Evolutionary conservation across 2,797 vertebrate species (phyloP).

Genomic region (Rhynchonycteris naso): DNA sequence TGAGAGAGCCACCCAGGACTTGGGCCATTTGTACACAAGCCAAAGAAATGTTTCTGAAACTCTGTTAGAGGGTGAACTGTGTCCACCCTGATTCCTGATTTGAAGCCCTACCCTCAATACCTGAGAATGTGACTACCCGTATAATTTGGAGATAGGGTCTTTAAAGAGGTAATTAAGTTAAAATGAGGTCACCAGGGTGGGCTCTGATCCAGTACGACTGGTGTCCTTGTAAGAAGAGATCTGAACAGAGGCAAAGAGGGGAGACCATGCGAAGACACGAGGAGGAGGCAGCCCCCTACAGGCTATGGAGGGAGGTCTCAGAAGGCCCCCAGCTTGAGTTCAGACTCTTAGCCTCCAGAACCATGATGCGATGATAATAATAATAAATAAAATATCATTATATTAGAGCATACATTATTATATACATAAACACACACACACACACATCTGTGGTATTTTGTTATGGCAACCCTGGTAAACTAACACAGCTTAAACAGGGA

Average conservation of each 20-base stretch:
- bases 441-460: neutral
- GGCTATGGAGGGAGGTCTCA: neutral
- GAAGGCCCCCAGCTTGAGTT: neutral
- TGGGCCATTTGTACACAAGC: neutral
- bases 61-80: neutral
- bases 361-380: neutral
- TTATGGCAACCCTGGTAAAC: no score
- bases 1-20: neutral
- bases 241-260: neutral
- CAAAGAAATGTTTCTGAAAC: neutral
- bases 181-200: neutral
- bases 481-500: neutral
- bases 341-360: neutral
- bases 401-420: neutral
- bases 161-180: neutral
- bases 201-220: neutral
- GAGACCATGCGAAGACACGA: accelerated
- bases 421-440: neutral
- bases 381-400: neutral
- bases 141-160: neutral
- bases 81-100: neutral
- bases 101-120: neutral
- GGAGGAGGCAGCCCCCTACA: neutral
- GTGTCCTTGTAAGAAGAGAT: neutral
- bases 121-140: no score